phyloP scores from a whole-genome alignment of 2,113 vertebrate genomes.

The Oenanthe melanoleuca region DNA sequence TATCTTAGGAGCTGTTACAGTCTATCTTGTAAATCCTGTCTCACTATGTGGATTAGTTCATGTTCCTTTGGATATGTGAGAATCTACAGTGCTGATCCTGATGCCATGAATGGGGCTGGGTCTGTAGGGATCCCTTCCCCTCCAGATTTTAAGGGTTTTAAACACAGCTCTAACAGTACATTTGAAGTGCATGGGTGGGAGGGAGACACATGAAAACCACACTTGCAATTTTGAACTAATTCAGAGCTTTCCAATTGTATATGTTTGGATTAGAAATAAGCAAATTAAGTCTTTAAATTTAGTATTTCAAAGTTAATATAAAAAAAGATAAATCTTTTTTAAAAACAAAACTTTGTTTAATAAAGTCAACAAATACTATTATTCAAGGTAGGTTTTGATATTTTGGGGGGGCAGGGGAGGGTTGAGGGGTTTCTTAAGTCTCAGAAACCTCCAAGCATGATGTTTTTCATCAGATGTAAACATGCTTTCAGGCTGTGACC shows the following conservation, averaged over 20 bases:
- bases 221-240: not conserved
- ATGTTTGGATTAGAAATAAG: not conserved
- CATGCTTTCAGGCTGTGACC: not conserved
- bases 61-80: conserved; percentile 25
- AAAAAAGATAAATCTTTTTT: not conserved
- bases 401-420: not conserved
- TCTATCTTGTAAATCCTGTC: conserved; percentile 51
- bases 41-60: conserved; percentile 44
- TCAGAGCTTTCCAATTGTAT: not conserved
- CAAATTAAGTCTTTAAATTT: not conserved
- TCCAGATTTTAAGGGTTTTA: not conserved
- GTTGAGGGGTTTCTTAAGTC: not conserved
- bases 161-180: not conserved
- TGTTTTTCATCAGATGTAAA: conserved; percentile 6
- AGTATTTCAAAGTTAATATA: not conserved
- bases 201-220: not conserved
- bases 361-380: not conserved
- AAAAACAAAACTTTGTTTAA: not conserved
- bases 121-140: not conserved
- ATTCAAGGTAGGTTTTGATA: not conserved
- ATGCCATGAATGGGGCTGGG: not conserved
- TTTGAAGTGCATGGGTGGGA: not conserved
- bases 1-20: conserved; percentile 63
- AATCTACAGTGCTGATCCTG: not conserved
- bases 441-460: not conserved